phyloP scores from a whole-genome alignment of 2,113 vertebrate genomes.

The Penelope pileata region DNA sequence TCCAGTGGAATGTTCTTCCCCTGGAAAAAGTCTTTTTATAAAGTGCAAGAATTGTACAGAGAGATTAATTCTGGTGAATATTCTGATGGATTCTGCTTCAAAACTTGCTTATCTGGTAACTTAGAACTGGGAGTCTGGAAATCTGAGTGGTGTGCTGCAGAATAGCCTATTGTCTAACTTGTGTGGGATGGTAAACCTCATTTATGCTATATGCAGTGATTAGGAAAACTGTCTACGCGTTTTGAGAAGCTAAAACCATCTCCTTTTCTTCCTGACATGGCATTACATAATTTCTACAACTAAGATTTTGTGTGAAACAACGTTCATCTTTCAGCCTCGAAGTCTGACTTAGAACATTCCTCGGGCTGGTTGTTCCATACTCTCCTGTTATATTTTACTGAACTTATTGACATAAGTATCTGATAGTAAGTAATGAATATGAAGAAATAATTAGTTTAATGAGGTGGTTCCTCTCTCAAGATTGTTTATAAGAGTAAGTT shows the following conservation, averaged over 20 bases:
- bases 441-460: not conserved
- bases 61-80: not conserved
- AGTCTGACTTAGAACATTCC: not conserved
- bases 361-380: not conserved
- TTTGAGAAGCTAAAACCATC: not conserved
- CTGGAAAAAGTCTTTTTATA: not conserved
- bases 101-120: not conserved
- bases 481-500: not conserved
- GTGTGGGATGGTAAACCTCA: not conserved
- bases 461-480: not conserved
- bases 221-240: not conserved
- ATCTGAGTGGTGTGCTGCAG: not conserved
- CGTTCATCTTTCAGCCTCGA: not conserved
- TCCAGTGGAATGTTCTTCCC: not conserved
- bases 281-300: not conserved
- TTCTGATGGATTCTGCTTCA: not conserved
- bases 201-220: not conserved
- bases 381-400: not conserved
- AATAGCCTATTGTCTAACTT: not conserved
- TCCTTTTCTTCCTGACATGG: not conserved
- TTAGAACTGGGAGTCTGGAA: fast-evolving
- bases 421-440: not conserved
- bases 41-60: not conserved
- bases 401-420: not conserved
- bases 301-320: not conserved